Evolutionary conservation across 2,113 vertebrate species (phyloP), one percentile per base, ranked within the genome.

Genomic region (Anolis carolinensis): DNA sequence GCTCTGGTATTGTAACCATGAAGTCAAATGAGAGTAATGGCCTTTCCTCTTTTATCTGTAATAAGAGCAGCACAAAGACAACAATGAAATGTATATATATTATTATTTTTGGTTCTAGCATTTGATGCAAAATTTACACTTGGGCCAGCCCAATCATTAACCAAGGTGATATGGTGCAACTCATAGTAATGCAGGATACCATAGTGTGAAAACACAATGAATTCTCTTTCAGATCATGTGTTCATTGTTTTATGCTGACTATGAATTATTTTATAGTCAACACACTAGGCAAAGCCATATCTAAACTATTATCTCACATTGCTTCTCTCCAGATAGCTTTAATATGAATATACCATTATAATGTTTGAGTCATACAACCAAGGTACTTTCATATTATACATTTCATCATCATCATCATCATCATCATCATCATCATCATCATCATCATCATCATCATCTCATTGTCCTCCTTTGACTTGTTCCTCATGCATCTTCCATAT

Each of bases 1-100:
- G 75, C 86, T n/a, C 79, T 25, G 18, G 84, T 83, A 44, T 27
- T 0, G 11, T 94, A 93, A 94, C 90, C 68, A 91, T 0, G 36
- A 89, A 81, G 48, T 80, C 86, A 79, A 50, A 34, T 0, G 27
- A 39, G 87, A 82, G 34, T 32, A 82, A 90, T 91, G 83, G 18
- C 71, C 30, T 20, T 44, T 72, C 36, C 84, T 68, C 67, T 76
- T 86, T 78, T 34, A 70, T 85, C 88, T 27, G 14, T 75, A 59
- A 44, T 67, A 77, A 59, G 65, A 48, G 20, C 72, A 92, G 81
- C 20, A 50, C 73, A 68, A 75, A 71, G 30, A 63, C 77, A 10
- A 34, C 7, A 34, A 52, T 78, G 27, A n/a, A 21, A 27, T 13
- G 50, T 11, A 3, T 32, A 6, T 2, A 48, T 70, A 81, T 11